A percentile compares a stretch with the other conserved stretches of the same genome.
These are phyloP conservation scores for Cotesia glomerata DNA, from an alignment of 1,140 invertebrate species.

Conservation along the genomic window DNA sequence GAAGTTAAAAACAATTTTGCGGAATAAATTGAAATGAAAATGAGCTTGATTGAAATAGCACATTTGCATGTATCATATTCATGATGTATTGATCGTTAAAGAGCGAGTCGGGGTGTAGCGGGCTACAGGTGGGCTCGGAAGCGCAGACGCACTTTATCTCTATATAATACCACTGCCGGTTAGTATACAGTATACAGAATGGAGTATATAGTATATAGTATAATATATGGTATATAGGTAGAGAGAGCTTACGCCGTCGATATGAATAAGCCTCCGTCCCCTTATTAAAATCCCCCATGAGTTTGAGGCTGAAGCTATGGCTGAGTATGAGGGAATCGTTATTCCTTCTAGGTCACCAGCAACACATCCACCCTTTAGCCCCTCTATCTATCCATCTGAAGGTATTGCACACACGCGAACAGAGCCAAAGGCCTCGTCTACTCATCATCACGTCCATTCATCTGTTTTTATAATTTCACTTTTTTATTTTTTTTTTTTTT, in stretches of 20 bases:
- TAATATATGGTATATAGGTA: no score
- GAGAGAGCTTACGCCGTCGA: neutral
- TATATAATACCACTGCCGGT: no score
- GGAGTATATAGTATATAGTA: no score
- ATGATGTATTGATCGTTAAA: slow-evolving; percentile 52
- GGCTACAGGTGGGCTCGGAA: slow-evolving; percentile 52
- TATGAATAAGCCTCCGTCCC: slow-evolving; percentile 34
- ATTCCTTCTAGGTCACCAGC: slow-evolving; percentile 23
- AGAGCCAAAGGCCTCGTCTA: no score
- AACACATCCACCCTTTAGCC: neutral
- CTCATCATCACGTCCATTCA: no score
- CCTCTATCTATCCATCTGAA: neutral
- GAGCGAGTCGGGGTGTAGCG: slow-evolving; percentile 16
- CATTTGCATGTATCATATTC: slow-evolving; percentile 29
- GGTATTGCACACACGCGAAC: no score
- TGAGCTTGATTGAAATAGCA: slow-evolving; percentile 37
- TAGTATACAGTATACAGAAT: no score
- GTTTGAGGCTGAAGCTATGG: slow-evolving; percentile 22
- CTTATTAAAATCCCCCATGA: slow-evolving; percentile 36
- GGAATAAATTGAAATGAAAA: neutral
- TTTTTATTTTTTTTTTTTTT: no score
- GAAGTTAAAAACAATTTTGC: neutral
- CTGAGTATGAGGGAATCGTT: slow-evolving; percentile 29
- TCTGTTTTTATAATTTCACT: no score
- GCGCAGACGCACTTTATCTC: slow-evolving; percentile 38